Evolutionary conservation across 2,888 invertebrate genomes (phyloP).

Genomic region (Calliscelio sp.): DNA sequence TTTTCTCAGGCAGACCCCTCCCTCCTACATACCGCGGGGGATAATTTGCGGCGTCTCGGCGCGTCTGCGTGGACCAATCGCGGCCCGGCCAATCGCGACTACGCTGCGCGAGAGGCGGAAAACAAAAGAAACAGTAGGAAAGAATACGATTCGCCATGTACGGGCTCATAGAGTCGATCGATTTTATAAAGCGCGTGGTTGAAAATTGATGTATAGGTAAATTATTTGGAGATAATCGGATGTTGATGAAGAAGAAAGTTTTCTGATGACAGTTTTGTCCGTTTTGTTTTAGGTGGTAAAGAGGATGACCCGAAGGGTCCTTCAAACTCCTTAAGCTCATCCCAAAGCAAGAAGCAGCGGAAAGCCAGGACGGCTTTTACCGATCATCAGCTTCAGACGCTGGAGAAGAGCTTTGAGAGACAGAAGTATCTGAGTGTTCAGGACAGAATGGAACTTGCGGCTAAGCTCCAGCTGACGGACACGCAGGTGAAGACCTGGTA

Average conservation of each 20-base stretch:
- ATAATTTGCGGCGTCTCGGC: constrained; percentile 82
- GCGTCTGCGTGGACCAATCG: constrained; percentile 84
- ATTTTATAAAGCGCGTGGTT: constrained; percentile 55
- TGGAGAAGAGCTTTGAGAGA: constrained; percentile 98
- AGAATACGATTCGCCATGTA: constrained; percentile 64
- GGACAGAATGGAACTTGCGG: constrained; percentile 99
- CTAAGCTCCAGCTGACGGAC: constrained; percentile 97
- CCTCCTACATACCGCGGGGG: constrained; percentile 70
- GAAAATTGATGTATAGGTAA: neutral
- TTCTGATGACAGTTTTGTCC: neutral
- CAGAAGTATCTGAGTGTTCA: constrained; percentile 99
- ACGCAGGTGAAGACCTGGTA: constrained; percentile 99
- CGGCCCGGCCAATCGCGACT: constrained; percentile 83
- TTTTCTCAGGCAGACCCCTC: constrained; percentile 81
- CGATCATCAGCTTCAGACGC: constrained; percentile 97
- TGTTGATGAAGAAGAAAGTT: too few species aligned
- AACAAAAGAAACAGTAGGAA: constrained; percentile 82
- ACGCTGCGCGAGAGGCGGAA: constrained; percentile 81
- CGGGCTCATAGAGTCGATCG: constrained; percentile 67
- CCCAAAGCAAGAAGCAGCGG: constrained; percentile 95
- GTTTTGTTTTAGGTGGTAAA: constrained; percentile 90
- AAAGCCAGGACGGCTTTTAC: constrained; percentile 99
- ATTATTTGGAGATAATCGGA: too few species aligned
- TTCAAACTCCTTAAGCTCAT: constrained; percentile 87
- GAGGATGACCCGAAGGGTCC: constrained; percentile 93